Evolutionary conservation across 2,113 vertebrate species (phyloP).

Genomic region (Eulacestoma nigropectus): DNA sequence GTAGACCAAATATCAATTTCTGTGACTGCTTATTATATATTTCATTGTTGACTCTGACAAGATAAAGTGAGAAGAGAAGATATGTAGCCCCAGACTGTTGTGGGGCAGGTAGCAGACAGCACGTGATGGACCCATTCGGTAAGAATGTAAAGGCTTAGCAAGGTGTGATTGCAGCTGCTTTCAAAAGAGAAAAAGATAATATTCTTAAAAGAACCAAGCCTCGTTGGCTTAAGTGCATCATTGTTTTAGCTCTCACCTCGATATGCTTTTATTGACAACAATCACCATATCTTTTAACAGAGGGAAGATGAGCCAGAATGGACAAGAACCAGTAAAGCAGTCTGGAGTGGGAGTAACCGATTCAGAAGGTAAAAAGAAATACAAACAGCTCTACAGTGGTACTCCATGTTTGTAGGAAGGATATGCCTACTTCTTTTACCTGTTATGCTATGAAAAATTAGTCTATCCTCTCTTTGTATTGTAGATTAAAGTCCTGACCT

Average conservation of each 20-base stretch:
- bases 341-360: conserved; percentile 78
- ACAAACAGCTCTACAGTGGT: background rate
- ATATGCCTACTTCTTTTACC: background rate
- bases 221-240: background rate
- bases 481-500: background rate
- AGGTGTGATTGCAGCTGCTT: background rate
- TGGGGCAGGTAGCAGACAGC: background rate
- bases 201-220: background rate
- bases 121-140: background rate
- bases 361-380: conserved; percentile 83
- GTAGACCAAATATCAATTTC: background rate
- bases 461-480: background rate
- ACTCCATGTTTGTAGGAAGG: background rate
- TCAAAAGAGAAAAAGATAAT: background rate
- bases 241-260: background rate
- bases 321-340: conserved; percentile 77
- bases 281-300: conserved; percentile 61
- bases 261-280: background rate
- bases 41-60: background rate
- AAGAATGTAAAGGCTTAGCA: background rate
- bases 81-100: background rate
- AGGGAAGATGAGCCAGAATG: conserved; percentile 89
- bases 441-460: background rate
- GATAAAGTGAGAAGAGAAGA: background rate
- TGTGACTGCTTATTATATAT: background rate